These are phyloP conservation scores for Anomalospiza imberbis DNA, from an alignment of 2,797 vertebrate species.

Conservation along the genomic window DNA sequence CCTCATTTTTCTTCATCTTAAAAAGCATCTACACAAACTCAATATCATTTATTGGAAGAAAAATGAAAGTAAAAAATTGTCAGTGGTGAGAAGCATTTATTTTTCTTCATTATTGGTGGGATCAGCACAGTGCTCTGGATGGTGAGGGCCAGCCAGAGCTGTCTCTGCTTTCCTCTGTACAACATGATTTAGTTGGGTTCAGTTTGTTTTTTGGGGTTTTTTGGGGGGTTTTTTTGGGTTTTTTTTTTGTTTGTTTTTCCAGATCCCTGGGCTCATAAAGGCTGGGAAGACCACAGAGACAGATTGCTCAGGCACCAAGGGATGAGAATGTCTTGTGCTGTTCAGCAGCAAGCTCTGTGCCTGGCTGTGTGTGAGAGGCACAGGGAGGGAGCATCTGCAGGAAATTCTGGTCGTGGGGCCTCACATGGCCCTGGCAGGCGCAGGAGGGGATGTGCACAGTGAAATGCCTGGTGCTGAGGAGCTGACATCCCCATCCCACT, in stretches of 20 bases:
- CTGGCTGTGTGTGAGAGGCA: background rate
- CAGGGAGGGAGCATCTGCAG: background rate
- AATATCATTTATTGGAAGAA: background rate
- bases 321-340: background rate
- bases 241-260: background rate
- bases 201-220: background rate
- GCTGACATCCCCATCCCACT: accelerated
- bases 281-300: background rate
- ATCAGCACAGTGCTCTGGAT: background rate
- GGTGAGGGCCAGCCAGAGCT: background rate
- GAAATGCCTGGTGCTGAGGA: background rate
- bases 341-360: background rate
- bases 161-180: background rate
- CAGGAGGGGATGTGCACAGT: background rate
- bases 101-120: background rate
- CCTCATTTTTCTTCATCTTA: background rate
- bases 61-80: background rate
- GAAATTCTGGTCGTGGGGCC: background rate
- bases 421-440: background rate
- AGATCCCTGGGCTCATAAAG: background rate
- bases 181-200: background rate
- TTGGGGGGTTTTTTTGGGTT: no score
- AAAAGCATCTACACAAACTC: background rate
- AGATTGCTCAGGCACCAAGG: background rate
- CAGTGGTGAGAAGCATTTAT: background rate